A percentile compares a stretch with the other conserved stretches of the same genome.
phyloP scores from a whole-genome alignment of 2,797 vertebrate species.

The Cheirogaleus major region DNA sequence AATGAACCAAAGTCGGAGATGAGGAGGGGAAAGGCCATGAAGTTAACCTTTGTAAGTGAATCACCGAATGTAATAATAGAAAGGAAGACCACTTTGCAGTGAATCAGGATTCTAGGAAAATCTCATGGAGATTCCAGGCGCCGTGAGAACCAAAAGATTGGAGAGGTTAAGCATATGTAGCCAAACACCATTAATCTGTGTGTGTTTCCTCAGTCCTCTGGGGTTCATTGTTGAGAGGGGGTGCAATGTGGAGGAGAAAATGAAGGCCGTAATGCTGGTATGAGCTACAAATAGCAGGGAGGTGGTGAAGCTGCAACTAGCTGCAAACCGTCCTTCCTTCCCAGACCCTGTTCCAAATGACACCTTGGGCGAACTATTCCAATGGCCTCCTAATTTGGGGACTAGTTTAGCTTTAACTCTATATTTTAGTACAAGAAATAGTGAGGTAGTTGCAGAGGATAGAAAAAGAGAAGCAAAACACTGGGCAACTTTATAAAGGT shows the following conservation, averaged over 20 bases:
- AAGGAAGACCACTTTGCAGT: not conserved
- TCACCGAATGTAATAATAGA: conserved; percentile 12
- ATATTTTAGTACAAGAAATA: not conserved
- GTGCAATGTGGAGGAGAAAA: not conserved
- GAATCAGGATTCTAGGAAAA: conserved; percentile 59
- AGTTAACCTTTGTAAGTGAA: conserved; percentile 36
- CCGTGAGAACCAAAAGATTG: not conserved
- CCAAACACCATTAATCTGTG: conserved; percentile 28
- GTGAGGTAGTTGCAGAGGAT: not conserved
- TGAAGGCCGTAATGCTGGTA: not conserved
- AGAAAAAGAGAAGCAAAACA: not conserved
- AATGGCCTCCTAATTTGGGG: not conserved
- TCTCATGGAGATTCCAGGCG: not conserved
- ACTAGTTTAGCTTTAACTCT: not conserved
- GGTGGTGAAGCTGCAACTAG: not conserved
- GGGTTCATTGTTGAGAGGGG: not conserved
- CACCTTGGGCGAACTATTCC: not conserved
- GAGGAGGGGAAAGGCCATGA: not conserved
- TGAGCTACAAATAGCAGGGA: not conserved
- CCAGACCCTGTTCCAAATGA: not conserved
- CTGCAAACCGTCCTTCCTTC: not conserved
- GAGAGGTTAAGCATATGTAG: not conserved
- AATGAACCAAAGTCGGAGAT: not conserved
- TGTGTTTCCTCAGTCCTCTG: not conserved
- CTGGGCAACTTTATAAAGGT: not conserved